These are phyloP conservation scores for Acanthurus tractus DNA, from an alignment of 2,797 vertebrate species.

Conservation along the genomic window DNA sequence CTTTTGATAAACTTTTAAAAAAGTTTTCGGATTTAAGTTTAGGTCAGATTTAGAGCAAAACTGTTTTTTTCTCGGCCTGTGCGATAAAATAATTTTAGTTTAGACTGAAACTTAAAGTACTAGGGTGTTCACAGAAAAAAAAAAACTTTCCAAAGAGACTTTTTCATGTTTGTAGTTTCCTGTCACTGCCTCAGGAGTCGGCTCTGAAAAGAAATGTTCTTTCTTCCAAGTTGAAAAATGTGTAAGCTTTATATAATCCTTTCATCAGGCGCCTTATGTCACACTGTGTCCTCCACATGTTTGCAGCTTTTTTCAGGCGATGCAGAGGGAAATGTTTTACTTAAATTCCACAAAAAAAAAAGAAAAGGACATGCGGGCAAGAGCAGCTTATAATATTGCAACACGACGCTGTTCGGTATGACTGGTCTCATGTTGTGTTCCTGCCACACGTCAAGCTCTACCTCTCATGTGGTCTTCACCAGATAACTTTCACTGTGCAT, in stretches of 20 bases:
- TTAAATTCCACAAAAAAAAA: neutral
- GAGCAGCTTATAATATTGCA: neutral
- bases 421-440: too few species aligned
- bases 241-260: neutral
- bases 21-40: neutral
- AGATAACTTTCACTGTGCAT: slow-evolving; percentile 11
- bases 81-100: neutral
- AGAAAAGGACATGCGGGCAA: neutral
- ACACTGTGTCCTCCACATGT: slow-evolving; percentile 1
- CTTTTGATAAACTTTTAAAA: neutral
- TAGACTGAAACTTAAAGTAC: neutral
- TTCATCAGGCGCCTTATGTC: neutral
- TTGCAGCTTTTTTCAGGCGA: neutral
- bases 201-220: neutral
- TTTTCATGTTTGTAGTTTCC: slow-evolving; percentile 13
- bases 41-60: neutral
- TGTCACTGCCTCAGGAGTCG: slow-evolving; percentile 5
- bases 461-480: neutral
- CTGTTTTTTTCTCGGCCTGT: neutral
- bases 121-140: neutral
- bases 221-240: neutral
- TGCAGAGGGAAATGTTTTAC: neutral
- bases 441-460: too few species aligned
- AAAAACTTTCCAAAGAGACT: neutral
- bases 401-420: neutral